These are phyloP conservation scores for Crossaster papposus DNA, from an alignment of 53 echinoderm and acorn worm genomes.

Conservation along the genomic window DNA sequence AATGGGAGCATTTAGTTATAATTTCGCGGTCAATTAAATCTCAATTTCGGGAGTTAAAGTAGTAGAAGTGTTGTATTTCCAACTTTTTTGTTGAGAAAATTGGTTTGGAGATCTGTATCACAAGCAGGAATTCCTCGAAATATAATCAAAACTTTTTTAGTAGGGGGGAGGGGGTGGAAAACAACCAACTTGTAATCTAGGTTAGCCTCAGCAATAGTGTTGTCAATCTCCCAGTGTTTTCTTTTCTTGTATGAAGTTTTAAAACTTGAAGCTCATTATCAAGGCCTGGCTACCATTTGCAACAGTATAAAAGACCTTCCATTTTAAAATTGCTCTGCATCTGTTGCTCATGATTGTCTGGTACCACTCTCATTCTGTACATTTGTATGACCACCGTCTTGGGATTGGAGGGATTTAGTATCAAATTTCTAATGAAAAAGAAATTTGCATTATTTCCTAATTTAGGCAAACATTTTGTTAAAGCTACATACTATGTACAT, in stretches of 20 bases:
- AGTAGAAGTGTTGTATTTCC: not conserved
- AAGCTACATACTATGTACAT: no score
- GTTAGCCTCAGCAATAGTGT: not conserved
- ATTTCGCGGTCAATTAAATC: slow-evolving; percentile 29
- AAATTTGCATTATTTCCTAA: not conserved
- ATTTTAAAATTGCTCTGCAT: not conserved
- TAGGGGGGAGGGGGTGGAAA: not conserved
- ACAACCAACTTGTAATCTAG: not conserved
- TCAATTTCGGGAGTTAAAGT: not conserved
- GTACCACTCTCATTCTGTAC: not conserved
- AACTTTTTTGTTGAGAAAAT: not conserved
- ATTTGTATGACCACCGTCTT: not conserved
- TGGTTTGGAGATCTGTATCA: not conserved
- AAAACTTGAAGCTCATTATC: not conserved
- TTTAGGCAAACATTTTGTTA: not conserved
- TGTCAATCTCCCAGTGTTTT: not conserved
- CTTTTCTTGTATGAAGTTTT: not conserved
- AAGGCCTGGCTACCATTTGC: not conserved
- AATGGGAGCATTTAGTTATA: slow-evolving; percentile 18
- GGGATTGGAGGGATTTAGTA: not conserved
- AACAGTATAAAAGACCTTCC: not conserved
- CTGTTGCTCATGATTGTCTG: not conserved
- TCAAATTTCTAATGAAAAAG: not conserved
- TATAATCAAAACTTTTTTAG: not conserved
- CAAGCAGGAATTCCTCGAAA: not conserved